Base-by-base conservation (phyloP, 2,113 vertebrate species). In the Eubucco bourcierii region DNA sequence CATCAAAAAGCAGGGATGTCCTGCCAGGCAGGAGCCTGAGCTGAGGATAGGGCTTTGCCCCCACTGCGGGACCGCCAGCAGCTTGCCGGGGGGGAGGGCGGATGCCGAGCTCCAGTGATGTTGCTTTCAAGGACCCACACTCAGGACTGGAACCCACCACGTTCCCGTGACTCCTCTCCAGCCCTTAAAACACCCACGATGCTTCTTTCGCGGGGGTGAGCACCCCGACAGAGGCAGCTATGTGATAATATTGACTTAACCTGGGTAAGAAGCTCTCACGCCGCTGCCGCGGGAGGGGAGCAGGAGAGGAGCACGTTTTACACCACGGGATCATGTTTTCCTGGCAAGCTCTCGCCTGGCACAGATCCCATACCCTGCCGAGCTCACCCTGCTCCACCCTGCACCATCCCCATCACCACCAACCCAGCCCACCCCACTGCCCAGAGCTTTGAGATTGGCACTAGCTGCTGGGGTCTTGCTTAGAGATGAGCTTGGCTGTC, bases 201-300 rank as follows among this genome's bases (percentile, higher is more conserved):
- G 68, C 71, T 90, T 60, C 53, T 78, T 53, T 8, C 68, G 4
- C 0, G 0, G 67, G 50, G 50, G 21, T 3, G 4, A 83, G 83
- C 80, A 6, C 37, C 71, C 50, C 4, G 4, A 4, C 7, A 16
- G 78, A 47, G 76, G 88, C 44, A 68, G 66, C 4, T 0, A 25
- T 76, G 77, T 66, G 72, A 75, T 84, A 84, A 83, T 88, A 39
- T 96, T 95, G 90, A 90, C 86, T 88, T 88, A 94, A 95, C 90
- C 92, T 24, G 84, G 73, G 46, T 44, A 20, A 84, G 78, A 88
- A 76, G 29, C 71, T 86, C 87, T 90, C 10, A 71, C 81, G 85
- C 77, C 1, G 13, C 60, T 47, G 67, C 74, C 0, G 15, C 2
- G 3, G 82, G 80, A 94, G 80, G 75, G 84, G 82, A 80, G 81